Evolutionary conservation across 2,797 vertebrate genomes (phyloP).

Genomic region (Takifugu rubripes): DNA sequence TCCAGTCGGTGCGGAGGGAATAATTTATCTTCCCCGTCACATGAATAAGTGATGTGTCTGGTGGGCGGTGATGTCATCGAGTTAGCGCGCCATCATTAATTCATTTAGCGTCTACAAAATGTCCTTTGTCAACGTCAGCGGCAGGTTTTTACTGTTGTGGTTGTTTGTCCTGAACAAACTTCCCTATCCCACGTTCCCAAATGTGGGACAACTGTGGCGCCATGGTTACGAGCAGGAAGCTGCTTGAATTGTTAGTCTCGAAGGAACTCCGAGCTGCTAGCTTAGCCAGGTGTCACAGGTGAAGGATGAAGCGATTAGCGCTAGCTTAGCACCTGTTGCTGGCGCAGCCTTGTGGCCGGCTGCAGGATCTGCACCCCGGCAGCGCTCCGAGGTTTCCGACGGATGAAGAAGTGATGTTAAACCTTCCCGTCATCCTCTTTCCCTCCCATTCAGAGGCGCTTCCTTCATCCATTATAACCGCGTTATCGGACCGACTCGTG

Average conservation of each 20-base stretch:
- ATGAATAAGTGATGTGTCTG: constrained; percentile 56
- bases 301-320: too few relatives aligned
- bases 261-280: too few relatives aligned
- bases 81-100: constrained; percentile 49
- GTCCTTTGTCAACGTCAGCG: constrained; percentile 16
- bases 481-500: constrained; percentile 12
- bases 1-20: constrained; percentile 41
- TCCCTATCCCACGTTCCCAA: too few relatives aligned
- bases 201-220: too few relatives aligned
- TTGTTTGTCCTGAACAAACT: too few relatives aligned
- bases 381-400: not conserved
- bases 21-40: constrained; percentile 45
- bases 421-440: not conserved
- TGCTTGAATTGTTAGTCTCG: too few relatives aligned
- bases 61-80: constrained; percentile 20
- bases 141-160: not conserved
- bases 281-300: too few relatives aligned
- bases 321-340: too few relatives aligned
- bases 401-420: not conserved
- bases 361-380: too few relatives aligned
- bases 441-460: constrained; percentile 3
- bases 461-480: constrained; percentile 16
- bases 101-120: constrained; percentile 33
- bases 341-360: too few relatives aligned
- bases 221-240: too few relatives aligned